Base-by-base conservation (phyloP, 1,140 invertebrate genomes). In the Cotesia glomerata region DNA sequence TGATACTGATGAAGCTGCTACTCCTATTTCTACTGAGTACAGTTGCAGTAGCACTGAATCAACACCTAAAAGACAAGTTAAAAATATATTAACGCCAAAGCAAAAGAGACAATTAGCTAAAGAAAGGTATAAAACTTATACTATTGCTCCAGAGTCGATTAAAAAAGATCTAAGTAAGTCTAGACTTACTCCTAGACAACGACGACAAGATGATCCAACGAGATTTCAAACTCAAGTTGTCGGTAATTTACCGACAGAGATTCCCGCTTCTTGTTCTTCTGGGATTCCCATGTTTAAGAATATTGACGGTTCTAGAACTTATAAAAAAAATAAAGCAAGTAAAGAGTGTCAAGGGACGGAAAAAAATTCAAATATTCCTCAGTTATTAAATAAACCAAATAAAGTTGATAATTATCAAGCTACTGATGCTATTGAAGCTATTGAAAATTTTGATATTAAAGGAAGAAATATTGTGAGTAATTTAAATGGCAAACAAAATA, bases 41-140 rank as follows among this genome's bases (percentile, higher is more conserved):
- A 86, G 82, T 11, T 74, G 79, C 34, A 93, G 92, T 76, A 94
- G 92, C 9, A 90, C 90, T 0, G 92, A 94, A 74, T 91, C 91
- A 0, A 93, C 92, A 0, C 92, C 92, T 0, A 93, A 92, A 75
- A 92, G 89, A 77, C 85, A 82, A 8, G 51, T 69, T 4, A 88
- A 89, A 71, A 79, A 59, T 58, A 85, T 89, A 11, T 79, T 94
- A 56, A 94, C 93, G 0, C 93, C 93, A 0, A 94, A 93, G 84
- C 92, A 94, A 77, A 93, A 92, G 78, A 84, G 93, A 69, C 91
- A 90, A 54, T 79, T 92, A 26, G 89, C 90, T 1, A 93, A 93
- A 80, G 93, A 95, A 76, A 89, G 93, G 65, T 95, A 92, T 78
- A 92, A 91, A 79, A 95, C 94, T 0, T 94, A 94, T 76, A 94